phyloP scores from a whole-genome alignment of 92 coral and sea anemone genomes.

The Epizoanthus rinbou region DNA sequence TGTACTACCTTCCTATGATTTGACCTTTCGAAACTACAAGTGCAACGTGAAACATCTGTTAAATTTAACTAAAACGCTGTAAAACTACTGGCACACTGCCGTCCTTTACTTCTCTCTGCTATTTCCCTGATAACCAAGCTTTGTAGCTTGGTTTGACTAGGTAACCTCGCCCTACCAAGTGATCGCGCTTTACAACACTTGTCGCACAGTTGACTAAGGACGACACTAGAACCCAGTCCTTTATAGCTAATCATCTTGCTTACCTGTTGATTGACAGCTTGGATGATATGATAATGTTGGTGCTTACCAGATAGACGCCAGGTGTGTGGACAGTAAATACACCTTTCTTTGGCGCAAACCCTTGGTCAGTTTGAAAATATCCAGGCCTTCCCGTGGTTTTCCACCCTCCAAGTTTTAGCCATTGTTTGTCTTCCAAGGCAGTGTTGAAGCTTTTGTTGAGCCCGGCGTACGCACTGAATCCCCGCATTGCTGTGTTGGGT shows the following conservation, averaged over 20 bases:
- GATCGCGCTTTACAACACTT: too few species aligned
- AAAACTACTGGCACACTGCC: too few species aligned
- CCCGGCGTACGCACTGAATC: conserved; percentile 49
- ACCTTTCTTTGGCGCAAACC: conserved; percentile 41
- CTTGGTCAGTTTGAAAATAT: conserved; percentile 44
- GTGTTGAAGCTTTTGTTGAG: conserved; percentile 38
- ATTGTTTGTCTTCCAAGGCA: conserved; percentile 18
- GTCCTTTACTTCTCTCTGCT: too few species aligned
- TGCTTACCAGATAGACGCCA: conserved; percentile 51
- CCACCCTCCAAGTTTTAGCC: conserved; percentile 53
- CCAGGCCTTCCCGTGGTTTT: conserved; percentile 51
- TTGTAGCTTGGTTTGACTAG: too few species aligned
- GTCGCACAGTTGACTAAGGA: background rate
- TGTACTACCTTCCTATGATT: too few species aligned
- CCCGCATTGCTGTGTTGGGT: conserved; percentile 39
- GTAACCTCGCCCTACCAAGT: too few species aligned
- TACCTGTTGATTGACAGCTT: conserved; percentile 38
- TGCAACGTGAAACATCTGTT: too few species aligned
- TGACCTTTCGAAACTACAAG: too few species aligned
- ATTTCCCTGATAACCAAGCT: too few species aligned
- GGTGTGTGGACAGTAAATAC: conserved; percentile 42
- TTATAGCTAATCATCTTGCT: background rate
- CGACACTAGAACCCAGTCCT: background rate
- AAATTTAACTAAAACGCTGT: too few species aligned
- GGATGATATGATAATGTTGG: conserved; percentile 41